These are phyloP conservation scores for Leistus spinibarbis DNA, from an alignment of 2,888 invertebrate species.

Conservation along the genomic window DNA sequence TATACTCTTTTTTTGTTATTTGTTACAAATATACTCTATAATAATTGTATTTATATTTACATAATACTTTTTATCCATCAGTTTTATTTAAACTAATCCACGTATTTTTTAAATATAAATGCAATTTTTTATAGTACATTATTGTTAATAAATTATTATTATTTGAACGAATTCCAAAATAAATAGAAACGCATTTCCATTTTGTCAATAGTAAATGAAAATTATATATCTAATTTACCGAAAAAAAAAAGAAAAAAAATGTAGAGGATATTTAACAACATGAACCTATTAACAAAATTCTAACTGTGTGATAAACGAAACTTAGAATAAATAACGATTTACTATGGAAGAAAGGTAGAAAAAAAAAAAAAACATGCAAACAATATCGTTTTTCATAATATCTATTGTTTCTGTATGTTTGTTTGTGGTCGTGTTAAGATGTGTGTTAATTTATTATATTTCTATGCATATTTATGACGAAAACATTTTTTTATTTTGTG, in stretches of 20 bases:
- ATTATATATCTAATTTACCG: neutral
- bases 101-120: conserved; percentile 30
- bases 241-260: neutral
- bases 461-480: conserved; percentile 30
- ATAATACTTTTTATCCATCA: conserved; percentile 18
- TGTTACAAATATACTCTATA: conserved; percentile 30
- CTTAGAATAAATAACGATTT: conserved; percentile 27
- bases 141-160: conserved; percentile 33
- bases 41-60: conserved; percentile 32
- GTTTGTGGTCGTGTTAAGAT: conserved; percentile 36
- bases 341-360: conserved; percentile 9
- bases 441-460: conserved; percentile 38
- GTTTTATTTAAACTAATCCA: conserved; percentile 3
- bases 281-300: conserved; percentile 36
- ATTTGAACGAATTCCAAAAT: conserved; percentile 31
- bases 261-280: conserved; percentile 27
- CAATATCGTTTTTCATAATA: neutral
- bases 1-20: conserved; percentile 34
- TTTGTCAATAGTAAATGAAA: conserved; percentile 33
- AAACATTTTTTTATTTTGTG: conserved; percentile 16
- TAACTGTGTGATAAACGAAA: conserved; percentile 38
- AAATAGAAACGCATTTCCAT: conserved; percentile 32
- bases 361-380: conserved; percentile 15
- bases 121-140: conserved; percentile 20
- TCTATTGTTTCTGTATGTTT: conserved; percentile 31